These are phyloP conservation scores for Nemapogon koenigi DNA, from an alignment of 2,888 invertebrate species.

Conservation along the genomic window DNA sequence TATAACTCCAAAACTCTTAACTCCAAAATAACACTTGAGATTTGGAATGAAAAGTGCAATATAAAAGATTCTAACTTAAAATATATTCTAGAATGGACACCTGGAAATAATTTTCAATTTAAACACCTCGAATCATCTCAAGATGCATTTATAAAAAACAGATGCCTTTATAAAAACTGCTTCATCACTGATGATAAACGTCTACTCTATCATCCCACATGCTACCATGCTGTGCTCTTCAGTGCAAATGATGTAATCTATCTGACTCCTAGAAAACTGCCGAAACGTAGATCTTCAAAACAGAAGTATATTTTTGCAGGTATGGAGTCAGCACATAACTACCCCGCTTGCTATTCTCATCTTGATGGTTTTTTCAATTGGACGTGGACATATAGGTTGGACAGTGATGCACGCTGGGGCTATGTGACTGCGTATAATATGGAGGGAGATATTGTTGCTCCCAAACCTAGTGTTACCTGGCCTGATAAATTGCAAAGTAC, in stretches of 20 bases:
- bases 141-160: slow-evolving; percentile 4
- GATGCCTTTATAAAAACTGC: slow-evolving; percentile 21
- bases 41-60: too few relatives aligned
- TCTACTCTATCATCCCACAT: slow-evolving; percentile 21
- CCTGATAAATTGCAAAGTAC: slow-evolving; percentile 24
- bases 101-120: neutral
- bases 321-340: slow-evolving; percentile 25
- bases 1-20: too few relatives aligned
- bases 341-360: slow-evolving; percentile 29
- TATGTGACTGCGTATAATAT: slow-evolving; percentile 28
- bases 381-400: slow-evolving; percentile 38
- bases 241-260: slow-evolving; percentile 20
- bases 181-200: slow-evolving; percentile 23
- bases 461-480: slow-evolving; percentile 26
- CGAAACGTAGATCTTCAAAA: slow-evolving; percentile 18
- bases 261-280: slow-evolving; percentile 18
- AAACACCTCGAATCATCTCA: slow-evolving; percentile 7
- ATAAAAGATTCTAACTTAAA: too few relatives aligned
- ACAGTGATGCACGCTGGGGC: slow-evolving; percentile 33
- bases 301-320: slow-evolving; percentile 32
- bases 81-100: slow-evolving; percentile 11
- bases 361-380: slow-evolving; percentile 38
- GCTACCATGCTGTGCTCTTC: slow-evolving; percentile 30
- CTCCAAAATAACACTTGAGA: too few relatives aligned
- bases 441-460: slow-evolving; percentile 27